Evolutionary conservation across 2,888 invertebrate genomes (phyloP).

Genomic region (Peribatodes rhomboidaria): DNA sequence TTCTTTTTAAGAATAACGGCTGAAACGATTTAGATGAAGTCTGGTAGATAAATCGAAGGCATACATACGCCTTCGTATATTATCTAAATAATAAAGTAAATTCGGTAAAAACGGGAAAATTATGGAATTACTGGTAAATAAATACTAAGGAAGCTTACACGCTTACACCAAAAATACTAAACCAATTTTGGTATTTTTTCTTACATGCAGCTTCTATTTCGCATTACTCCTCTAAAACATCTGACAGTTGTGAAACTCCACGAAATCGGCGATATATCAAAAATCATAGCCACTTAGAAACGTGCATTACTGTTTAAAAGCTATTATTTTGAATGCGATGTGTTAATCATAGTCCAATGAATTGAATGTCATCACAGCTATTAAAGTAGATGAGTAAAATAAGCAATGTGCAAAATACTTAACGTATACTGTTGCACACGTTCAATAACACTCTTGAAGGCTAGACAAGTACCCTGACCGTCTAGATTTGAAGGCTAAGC

Average conservation of each 20-base stretch:
- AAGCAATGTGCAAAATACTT: slow-evolving; percentile 6
- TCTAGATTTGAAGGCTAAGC: neutral
- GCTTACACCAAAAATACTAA: neutral
- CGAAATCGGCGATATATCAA: slow-evolving; percentile 10
- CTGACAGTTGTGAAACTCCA: slow-evolving; percentile 4
- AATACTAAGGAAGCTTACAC: too few species aligned
- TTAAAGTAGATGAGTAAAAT: slow-evolving; percentile 6
- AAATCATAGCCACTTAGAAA: slow-evolving; percentile 11
- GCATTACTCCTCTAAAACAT: neutral
- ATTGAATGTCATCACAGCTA: slow-evolving; percentile 14
- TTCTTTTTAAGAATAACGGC: neutral
- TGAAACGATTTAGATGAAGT: neutral
- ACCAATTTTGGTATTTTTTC: neutral
- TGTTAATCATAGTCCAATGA: slow-evolving; percentile 17
- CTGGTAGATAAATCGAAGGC: too few species aligned
- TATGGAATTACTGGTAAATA: too few species aligned
- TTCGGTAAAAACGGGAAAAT: too few species aligned
- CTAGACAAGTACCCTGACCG: neutral
- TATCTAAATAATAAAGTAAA: too few species aligned
- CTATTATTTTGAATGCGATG: slow-evolving; percentile 14
- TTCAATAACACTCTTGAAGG: neutral
- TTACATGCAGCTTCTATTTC: neutral
- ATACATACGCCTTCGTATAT: too few species aligned
- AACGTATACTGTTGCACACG: neutral
- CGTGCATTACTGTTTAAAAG: slow-evolving; percentile 16